These are phyloP conservation scores for Geotrypetes seraphini DNA, from an alignment of 2,797 vertebrate genomes.

Conservation along the genomic window DNA sequence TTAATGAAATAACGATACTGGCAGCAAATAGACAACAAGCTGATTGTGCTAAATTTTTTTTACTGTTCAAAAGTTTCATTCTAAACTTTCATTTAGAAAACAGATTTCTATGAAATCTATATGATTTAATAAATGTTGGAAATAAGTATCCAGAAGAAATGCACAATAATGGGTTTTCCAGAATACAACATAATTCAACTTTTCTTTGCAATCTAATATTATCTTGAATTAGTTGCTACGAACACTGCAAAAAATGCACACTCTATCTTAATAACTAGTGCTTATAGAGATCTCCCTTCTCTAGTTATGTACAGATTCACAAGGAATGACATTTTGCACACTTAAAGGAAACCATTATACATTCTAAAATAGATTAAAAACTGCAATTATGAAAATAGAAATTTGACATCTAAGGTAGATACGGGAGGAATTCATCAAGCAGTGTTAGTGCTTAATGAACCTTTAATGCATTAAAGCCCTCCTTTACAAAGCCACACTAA, in stretches of 20 bases:
- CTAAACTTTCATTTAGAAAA: constrained; percentile 27
- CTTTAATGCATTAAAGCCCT: no score
- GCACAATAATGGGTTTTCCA: constrained; percentile 1
- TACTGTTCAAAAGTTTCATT: constrained; percentile 25
- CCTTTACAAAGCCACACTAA: no score
- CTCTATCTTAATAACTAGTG: constrained; percentile 26
- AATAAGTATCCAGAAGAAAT: background rate
- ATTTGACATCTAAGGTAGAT: no score
- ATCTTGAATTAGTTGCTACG: constrained; percentile 19
- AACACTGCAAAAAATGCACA: no score
- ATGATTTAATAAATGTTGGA: constrained; percentile 2
- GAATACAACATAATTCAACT: constrained; percentile 6
- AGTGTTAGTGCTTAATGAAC: no score
- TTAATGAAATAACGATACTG: constrained; percentile 57
- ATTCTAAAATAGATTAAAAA: no score
- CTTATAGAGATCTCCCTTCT: constrained; percentile 25
- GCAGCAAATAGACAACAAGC: constrained; percentile 40
- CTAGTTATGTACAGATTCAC: constrained; percentile 4
- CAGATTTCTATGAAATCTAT: constrained; percentile 6
- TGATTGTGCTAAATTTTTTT: constrained; percentile 35
- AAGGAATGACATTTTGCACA: no score
- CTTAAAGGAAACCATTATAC: no score
- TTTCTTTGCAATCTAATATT: constrained; percentile 14
- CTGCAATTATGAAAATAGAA: no score
- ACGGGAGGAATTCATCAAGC: no score